A percentile compares a stretch with the other conserved stretches of the same genome.
Evolutionary conservation across 2,797 vertebrate species (phyloP).

Genomic region (Lacerta bilineata): DNA sequence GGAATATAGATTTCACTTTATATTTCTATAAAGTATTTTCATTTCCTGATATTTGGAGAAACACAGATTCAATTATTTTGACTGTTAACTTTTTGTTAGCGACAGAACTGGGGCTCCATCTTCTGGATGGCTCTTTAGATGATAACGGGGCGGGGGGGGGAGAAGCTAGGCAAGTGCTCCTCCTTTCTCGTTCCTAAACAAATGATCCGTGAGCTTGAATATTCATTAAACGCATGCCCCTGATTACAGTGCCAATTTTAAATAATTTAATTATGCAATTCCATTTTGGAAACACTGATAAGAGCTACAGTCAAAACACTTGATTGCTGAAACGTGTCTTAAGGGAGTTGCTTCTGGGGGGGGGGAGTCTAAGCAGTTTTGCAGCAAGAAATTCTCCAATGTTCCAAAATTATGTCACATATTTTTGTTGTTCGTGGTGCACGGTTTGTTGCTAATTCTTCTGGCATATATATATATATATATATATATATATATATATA

Average conservation of each 20-base stretch:
- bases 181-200: conserved; percentile 68
- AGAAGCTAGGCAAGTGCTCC: conserved; percentile 47
- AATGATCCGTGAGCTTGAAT: conserved; percentile 74
- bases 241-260: conserved; percentile 74
- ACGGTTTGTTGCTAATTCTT: background rate
- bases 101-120: conserved; percentile 80
- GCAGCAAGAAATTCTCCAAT: conserved; percentile 14
- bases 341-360: conserved; percentile 61
- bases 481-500: too few relatives aligned
- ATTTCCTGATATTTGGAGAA: background rate
- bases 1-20: conserved; percentile 58
- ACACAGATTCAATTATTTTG: conserved; percentile 30
- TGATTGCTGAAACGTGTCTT: conserved; percentile 69
- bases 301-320: conserved; percentile 67
- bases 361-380: conserved; percentile 20
- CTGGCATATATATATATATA: background rate
- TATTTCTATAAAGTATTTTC: conserved; percentile 20
- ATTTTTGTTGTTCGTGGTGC: background rate
- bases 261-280: conserved; percentile 77
- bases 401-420: background rate
- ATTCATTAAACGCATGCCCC: conserved; percentile 78
- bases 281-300: conserved; percentile 72
- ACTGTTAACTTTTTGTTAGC: conserved; percentile 54
- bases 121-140: conserved; percentile 77
- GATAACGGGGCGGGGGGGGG: conserved; percentile 41